Evolutionary conservation across 2,888 invertebrate genomes (phyloP).

Genomic region (Pristionchus mayeri): DNA sequence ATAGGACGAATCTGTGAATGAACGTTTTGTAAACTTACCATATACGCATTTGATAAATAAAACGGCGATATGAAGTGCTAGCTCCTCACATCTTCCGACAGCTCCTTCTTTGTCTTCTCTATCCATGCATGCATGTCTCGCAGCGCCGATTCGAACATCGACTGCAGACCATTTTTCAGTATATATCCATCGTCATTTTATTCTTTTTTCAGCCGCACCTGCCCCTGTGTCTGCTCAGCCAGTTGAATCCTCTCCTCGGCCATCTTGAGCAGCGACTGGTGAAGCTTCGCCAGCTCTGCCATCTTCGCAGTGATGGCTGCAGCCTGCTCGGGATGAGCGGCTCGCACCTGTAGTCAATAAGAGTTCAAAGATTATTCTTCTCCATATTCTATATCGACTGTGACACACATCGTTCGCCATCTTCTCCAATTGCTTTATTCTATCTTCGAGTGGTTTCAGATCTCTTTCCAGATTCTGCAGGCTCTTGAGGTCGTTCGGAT

Average conservation of each 20-base stretch:
- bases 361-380: neutral
- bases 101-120: constrained; percentile 63
- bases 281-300: constrained; percentile 88
- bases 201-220: constrained; percentile 16
- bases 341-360: constrained; percentile 70
- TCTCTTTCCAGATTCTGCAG: constrained; percentile 87
- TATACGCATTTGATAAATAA: neutral
- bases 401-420: constrained; percentile 84
- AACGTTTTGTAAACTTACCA: neutral
- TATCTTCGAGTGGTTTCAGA: constrained; percentile 90
- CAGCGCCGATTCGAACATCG: constrained; percentile 84
- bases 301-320: constrained; percentile 89
- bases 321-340: constrained; percentile 91
- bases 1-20: constrained; percentile 54
- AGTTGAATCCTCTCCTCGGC: constrained; percentile 88
- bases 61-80: too few species aligned
- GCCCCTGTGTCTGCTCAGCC: constrained; percentile 92
- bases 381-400: too few species aligned
- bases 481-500: constrained; percentile 74
- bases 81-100: constrained; percentile 58
- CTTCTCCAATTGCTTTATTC: constrained; percentile 85
- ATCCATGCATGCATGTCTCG: constrained; percentile 63
- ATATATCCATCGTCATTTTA: neutral
- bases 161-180: constrained; percentile 80
- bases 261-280: constrained; percentile 88